These are phyloP conservation scores for Galeruca laticollis DNA, from an alignment of 2,888 invertebrate species.

Conservation along the genomic window DNA sequence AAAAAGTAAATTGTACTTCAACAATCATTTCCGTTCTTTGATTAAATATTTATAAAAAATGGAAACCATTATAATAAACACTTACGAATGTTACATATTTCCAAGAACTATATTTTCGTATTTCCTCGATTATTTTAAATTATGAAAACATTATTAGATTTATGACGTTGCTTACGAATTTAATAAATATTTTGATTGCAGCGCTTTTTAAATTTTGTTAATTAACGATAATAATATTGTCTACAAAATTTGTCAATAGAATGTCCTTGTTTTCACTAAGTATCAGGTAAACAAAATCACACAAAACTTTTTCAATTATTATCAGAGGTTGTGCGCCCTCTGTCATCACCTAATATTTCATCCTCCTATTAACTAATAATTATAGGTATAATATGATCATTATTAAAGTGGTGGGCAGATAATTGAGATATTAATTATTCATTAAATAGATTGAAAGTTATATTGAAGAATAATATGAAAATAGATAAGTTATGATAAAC, in stretches of 20 bases:
- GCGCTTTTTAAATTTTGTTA: not conserved
- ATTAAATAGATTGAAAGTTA: no score
- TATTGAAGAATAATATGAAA: no score
- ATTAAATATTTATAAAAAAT: slow-evolving; percentile 5
- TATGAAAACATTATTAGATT: not conserved
- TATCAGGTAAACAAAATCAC: not conserved
- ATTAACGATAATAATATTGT: not conserved
- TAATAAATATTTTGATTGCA: not conserved
- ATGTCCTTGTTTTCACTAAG: not conserved
- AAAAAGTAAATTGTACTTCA: not conserved
- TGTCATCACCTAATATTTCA: no score
- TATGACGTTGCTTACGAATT: not conserved
- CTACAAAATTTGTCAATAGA: not conserved
- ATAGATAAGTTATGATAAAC: no score
- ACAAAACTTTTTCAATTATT: not conserved
- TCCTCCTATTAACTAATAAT: no score
- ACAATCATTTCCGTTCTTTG: not conserved
- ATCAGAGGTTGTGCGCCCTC: no score
- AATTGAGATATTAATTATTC: no score
- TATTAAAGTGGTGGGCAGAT: no score
- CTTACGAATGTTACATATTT: not conserved
- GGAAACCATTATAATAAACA: not conserved
- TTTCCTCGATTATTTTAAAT: not conserved
- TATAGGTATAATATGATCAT: no score
- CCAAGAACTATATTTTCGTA: not conserved